phyloP scores from a whole-genome alignment of 2,888 invertebrate genomes.

The Campoplex capitator region DNA sequence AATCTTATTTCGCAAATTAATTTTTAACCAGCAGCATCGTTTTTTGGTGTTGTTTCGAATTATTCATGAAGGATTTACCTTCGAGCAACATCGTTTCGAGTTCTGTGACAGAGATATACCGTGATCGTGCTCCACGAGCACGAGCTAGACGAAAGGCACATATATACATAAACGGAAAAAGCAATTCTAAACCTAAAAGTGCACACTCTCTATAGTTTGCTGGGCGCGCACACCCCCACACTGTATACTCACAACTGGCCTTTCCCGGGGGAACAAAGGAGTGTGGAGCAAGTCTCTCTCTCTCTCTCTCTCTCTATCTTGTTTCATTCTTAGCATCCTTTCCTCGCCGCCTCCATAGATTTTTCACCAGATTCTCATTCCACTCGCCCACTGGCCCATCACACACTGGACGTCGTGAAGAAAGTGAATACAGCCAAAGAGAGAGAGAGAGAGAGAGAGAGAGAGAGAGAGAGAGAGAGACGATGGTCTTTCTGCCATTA shows the following conservation, averaged over 20 bases:
- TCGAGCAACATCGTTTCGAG: not conserved
- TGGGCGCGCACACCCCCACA: slow-evolving; percentile 6
- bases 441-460: slow-evolving; percentile 1
- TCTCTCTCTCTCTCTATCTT: slow-evolving; percentile 18
- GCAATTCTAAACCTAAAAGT: slow-evolving; percentile 23
- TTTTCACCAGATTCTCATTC: slow-evolving; percentile 35
- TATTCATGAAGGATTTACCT: not conserved
- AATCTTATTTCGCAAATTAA: no score
- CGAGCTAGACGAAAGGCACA: slow-evolving; percentile 17
- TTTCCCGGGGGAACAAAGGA: slow-evolving; percentile 64
- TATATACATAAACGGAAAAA: not conserved
- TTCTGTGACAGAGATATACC: not conserved
- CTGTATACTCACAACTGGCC: slow-evolving; percentile 34
- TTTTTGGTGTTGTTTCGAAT: not conserved
- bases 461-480: slow-evolving; percentile 26
- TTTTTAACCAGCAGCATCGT: no score
- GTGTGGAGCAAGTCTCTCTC: slow-evolving; percentile 38
- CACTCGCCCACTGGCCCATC: slow-evolving; percentile 46
- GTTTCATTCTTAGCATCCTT: slow-evolving; percentile 20
- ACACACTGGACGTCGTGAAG: slow-evolving; percentile 3
- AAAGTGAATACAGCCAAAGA: not conserved
- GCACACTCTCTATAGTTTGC: slow-evolving; percentile 16
- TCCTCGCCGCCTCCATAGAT: slow-evolving; percentile 36
- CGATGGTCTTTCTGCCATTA: slow-evolving; percentile 59
- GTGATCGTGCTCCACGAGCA: not conserved